These are phyloP conservation scores for Vespertilio murinus DNA, from an alignment of 2,797 vertebrate species.

Conservation along the genomic window DNA sequence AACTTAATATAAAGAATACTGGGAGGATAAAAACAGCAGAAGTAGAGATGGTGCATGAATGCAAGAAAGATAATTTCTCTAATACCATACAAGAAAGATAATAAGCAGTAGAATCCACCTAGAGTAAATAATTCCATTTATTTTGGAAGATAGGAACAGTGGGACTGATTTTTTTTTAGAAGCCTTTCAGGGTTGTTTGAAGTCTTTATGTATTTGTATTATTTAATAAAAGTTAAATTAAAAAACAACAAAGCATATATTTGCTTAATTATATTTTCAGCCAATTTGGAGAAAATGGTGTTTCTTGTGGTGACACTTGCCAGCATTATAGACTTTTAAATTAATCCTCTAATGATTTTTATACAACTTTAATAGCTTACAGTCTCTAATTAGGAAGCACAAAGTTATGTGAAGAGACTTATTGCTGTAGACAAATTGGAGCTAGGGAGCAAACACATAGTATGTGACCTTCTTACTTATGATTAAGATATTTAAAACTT, in stretches of 20 bases:
- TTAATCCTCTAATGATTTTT: constrained; percentile 30
- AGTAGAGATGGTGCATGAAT: neutral
- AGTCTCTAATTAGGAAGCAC: constrained; percentile 33
- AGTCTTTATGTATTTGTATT: neutral
- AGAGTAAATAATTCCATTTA: neutral
- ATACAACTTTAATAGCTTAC: neutral
- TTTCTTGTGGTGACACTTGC: neutral
- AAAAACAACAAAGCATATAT: neutral
- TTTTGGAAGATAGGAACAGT: neutral
- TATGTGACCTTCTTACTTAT: neutral
- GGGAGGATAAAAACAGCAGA: neutral
- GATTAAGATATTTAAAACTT: neutral
- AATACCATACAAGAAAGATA: neutral
- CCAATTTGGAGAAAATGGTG: neutral
- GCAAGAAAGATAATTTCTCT: neutral
- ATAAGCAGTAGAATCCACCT: neutral
- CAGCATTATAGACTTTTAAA: neutral
- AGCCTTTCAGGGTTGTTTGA: neutral
- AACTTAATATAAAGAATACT: neutral
- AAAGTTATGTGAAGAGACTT: neutral
- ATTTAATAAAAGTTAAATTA: neutral
- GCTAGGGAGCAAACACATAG: neutral
- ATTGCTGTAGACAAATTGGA: neutral
- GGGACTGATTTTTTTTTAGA: neutral
- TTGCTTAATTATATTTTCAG: neutral